phyloP scores from a whole-genome alignment of 2,797 vertebrate genomes.

The Choloepus didactylus region DNA sequence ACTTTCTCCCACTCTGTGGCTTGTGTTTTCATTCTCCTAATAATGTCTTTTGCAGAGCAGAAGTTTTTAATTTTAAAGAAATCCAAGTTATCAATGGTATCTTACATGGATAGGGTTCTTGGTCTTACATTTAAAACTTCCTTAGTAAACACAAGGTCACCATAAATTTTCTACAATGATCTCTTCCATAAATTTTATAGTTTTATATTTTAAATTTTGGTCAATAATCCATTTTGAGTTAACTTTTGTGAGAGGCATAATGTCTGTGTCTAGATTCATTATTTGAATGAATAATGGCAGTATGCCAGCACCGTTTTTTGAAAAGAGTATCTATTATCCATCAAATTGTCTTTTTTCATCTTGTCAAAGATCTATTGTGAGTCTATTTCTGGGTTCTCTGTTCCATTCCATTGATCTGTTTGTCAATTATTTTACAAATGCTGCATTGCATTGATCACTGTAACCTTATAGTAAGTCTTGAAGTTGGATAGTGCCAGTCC shows the following conservation, averaged over 20 bases:
- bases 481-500: neutral
- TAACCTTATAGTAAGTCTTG: neutral
- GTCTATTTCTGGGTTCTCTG: fast-evolving
- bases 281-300: neutral
- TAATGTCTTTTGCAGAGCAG: neutral
- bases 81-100: neutral
- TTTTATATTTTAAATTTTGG: neutral
- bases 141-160: neutral
- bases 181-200: neutral
- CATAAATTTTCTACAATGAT: neutral
- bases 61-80: neutral
- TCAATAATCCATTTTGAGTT: neutral
- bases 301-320: neutral
- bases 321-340: neutral
- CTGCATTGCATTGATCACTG: neutral
- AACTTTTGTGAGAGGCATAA: neutral
- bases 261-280: neutral
- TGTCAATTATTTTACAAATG: neutral
- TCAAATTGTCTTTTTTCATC: neutral
- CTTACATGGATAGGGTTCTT: neutral
- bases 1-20: neutral
- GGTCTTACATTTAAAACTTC: neutral
- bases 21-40: neutral
- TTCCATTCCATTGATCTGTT: neutral
- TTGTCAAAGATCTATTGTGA: neutral